Evolutionary conservation across 2,888 invertebrate genomes (phyloP).

Genomic region (Drosophila diplacantha): DNA sequence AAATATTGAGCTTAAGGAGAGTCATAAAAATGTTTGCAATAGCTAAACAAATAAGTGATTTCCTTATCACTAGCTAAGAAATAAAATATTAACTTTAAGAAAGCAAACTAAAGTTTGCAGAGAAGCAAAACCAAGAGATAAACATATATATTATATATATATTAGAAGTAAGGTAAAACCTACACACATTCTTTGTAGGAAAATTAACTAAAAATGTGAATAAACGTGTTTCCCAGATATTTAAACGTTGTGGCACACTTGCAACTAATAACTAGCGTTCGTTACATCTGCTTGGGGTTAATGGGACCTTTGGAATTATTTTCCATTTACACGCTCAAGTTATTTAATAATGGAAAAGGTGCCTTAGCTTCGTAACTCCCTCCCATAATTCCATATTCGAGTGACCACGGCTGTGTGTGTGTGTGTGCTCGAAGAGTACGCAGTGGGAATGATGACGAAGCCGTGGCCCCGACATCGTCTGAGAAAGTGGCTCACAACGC

Average conservation of each 20-base stretch:
- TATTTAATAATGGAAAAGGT: slow-evolving; percentile 15
- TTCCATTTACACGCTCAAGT: slow-evolving; percentile 5
- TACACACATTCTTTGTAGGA: background rate
- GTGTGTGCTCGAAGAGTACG: slow-evolving; percentile 1
- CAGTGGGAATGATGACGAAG: slow-evolving; percentile 43
- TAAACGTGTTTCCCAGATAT: background rate
- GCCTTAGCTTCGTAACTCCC: slow-evolving; percentile 3
- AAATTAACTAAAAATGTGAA: background rate
- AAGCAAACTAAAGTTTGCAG: slow-evolving; percentile 1
- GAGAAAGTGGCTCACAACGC: slow-evolving; percentile 57
- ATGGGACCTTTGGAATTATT: background rate
- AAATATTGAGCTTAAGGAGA: background rate
- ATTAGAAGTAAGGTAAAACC: background rate
- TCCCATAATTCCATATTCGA: slow-evolving; percentile 10
- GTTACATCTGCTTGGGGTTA: background rate
- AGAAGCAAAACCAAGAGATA: background rate
- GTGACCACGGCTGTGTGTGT: slow-evolving; percentile 14
- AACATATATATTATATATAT: background rate
- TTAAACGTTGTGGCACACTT: background rate
- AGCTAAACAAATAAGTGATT: background rate
- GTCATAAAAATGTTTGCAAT: slow-evolving; percentile 2
- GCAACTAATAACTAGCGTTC: background rate
- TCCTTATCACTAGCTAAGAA: too few species aligned
- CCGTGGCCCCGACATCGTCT: slow-evolving; percentile 40
- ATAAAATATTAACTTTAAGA: background rate